These are phyloP conservation scores for Orchestia grillus DNA, from an alignment of 1,140 invertebrate species.

Conservation along the genomic window DNA sequence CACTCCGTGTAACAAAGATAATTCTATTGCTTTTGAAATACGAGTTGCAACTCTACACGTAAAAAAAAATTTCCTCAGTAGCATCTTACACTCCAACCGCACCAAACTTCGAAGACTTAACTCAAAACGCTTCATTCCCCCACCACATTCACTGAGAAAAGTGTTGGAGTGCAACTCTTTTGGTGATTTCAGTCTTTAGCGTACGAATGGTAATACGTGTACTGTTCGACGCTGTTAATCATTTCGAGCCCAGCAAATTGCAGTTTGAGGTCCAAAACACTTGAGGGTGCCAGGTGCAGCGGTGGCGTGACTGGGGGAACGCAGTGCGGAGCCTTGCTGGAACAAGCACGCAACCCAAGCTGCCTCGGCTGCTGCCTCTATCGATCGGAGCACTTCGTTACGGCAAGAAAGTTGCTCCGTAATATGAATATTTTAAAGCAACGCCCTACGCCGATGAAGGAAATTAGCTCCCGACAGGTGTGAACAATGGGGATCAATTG, in stretches of 20 bases:
- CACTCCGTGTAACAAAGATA: neutral
- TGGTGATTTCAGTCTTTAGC: too few relatives aligned
- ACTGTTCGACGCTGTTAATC: neutral
- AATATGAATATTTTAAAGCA: neutral
- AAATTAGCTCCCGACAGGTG: neutral
- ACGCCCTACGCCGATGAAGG: neutral
- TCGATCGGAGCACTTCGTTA: neutral
- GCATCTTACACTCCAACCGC: neutral
- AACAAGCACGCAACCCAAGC: neutral
- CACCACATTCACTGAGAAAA: neutral
- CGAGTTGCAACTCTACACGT: neutral
- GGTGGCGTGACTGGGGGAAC: too few relatives aligned
- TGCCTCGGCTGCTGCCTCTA: neutral
- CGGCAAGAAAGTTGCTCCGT: neutral
- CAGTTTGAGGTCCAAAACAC: neutral
- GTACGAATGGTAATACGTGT: neutral
- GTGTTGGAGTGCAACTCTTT: neutral
- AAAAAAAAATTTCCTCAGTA: neutral
- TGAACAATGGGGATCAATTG: neutral
- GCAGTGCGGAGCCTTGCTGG: neutral
- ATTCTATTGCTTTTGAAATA: neutral
- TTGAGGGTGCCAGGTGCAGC: neutral
- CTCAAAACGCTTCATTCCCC: neutral
- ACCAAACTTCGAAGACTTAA: neutral
- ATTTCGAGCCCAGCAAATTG: neutral